Evolutionary conservation across 2,113 vertebrate species (phyloP), one percentile per base, ranked within the genome.

Genomic region (Poeciliopsis occidentalis): DNA sequence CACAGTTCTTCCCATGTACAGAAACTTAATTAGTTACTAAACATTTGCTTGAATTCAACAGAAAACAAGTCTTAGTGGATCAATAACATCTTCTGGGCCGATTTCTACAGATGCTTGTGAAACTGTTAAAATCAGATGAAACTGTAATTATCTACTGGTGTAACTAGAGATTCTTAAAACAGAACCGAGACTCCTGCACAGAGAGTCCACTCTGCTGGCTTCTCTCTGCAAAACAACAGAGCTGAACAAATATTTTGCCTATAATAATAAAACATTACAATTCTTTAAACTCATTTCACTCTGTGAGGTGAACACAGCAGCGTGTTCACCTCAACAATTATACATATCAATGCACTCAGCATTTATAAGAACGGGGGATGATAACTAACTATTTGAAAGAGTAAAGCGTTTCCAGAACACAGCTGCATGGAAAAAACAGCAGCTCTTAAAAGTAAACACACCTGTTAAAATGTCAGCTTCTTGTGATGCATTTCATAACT

Each of bases 81-180:
- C 8, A 1, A 73, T 60, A 54, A 17, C 51, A 61, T 66, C 75
- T 26, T 3, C 8, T 34, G 22, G 51, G 73, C 31, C 26, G 1
- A 15, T 63, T 76, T 73, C 64, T 34, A 65, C 30, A 60, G 76
- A 60, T 65, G 82, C 62, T 54, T 68, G n/a, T 75, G 24, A 60
- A 75, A 74, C 13, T 12, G 4, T 66, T 68, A 39, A 83, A 77
- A 82, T 15, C 27, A 19, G 39, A 78, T 64, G 8, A 63, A n/a
- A 41, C 51, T 5, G 1, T 13, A 17, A 71, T 78, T 1, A 47
- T 67, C 19, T 54, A 65, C 79, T 69, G 30, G 54, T 39, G 51
- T 8, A n/a, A 57, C 4, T 0, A 32, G 64, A 70, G 93, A 93
- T 94, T 94, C 94, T 81, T 94, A 94, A 83, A 95, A 95, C 94